Base-by-base conservation (phyloP, 2,797 vertebrate genomes). In the Spheniscus humboldti region DNA sequence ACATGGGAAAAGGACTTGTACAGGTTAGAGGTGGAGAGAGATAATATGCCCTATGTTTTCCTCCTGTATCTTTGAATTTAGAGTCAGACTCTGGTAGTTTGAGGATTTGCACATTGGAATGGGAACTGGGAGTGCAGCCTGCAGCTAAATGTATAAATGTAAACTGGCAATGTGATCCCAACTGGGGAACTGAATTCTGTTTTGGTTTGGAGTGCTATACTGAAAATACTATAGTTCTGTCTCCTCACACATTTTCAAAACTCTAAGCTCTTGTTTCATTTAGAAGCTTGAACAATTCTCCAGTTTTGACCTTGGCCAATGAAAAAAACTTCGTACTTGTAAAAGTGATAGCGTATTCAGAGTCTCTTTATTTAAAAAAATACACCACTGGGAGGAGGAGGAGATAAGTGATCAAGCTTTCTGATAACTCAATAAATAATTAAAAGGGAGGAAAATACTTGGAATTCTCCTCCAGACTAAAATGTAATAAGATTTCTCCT, bases 251-350 rank as follows among this genome's bases (percentile, higher is more conserved):
- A 3, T 63, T 59, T 77, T 92, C 30, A 83, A 60, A 80, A 77
- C 12, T 68, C 19, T 57, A 35, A 53, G 19, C 10, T 35, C 33
- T 79, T 67, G 3, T 60, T 90, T 85, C 15, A 12, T 45, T 73
- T 45, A 77, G n/a, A 73, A 59, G 13, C 37, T 79, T 83, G 37
- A 69, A 62, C 15, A 39, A 48, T 88, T 94, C 33, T 48, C 83
- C 39, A 35, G 19, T 83, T 83, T 90, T 85, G 25, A 78, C 15
- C 13, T 64, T 62, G 25, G 15, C 5, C 28, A 50, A 30, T 18
- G 10, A 4, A 59, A n/a, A 80, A 27, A 35, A 3, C 22, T 25
- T 59, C 20, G 17, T 66, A 57, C 7, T 74, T 0, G 0, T 24
- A 66, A 60, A 66, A 31, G 9, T 27, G 28, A 35, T 18, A 19